These are phyloP conservation scores for Eurystomus glaucurus DNA, from an alignment of 2,797 vertebrate genomes.

Conservation along the genomic window DNA sequence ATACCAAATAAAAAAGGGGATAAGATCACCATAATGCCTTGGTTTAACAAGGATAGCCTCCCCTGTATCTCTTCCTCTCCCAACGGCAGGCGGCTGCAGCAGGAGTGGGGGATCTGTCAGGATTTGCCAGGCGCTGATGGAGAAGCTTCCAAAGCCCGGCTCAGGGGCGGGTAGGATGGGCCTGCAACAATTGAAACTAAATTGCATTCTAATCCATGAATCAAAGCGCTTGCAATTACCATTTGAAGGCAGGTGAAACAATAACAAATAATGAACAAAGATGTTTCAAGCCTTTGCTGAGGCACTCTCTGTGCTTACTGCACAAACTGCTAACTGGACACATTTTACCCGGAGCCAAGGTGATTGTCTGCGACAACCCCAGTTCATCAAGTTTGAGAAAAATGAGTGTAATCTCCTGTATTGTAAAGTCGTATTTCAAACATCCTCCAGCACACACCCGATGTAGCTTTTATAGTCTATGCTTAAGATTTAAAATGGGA, in stretches of 20 bases:
- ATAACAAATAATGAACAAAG: constrained; percentile 68
- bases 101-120: background rate
- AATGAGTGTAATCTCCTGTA: background rate
- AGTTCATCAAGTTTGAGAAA: constrained; percentile 47
- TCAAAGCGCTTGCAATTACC: constrained; percentile 61
- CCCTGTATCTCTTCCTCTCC: background rate
- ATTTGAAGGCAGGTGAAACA: constrained; percentile 68
- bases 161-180: background rate
- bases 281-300: constrained; percentile 50
- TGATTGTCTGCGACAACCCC: constrained; percentile 23
- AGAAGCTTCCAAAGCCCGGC: constrained; percentile 46
- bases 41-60: constrained; percentile 44
- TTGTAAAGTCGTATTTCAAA: background rate
- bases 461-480: background rate
- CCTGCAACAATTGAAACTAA: constrained; percentile 52
- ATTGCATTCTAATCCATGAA: constrained; percentile 45
- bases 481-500: background rate
- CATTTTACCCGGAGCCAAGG: constrained; percentile 42
- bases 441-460: background rate
- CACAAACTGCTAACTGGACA: constrained; percentile 54
- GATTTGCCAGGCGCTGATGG: constrained; percentile 29
- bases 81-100: background rate
- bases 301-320: background rate
- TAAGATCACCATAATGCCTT: constrained; percentile 17
- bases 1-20: constrained; percentile 27